These are phyloP conservation scores for Hipposideros larvatus DNA, from an alignment of 2,797 vertebrate species.

Conservation along the genomic window DNA sequence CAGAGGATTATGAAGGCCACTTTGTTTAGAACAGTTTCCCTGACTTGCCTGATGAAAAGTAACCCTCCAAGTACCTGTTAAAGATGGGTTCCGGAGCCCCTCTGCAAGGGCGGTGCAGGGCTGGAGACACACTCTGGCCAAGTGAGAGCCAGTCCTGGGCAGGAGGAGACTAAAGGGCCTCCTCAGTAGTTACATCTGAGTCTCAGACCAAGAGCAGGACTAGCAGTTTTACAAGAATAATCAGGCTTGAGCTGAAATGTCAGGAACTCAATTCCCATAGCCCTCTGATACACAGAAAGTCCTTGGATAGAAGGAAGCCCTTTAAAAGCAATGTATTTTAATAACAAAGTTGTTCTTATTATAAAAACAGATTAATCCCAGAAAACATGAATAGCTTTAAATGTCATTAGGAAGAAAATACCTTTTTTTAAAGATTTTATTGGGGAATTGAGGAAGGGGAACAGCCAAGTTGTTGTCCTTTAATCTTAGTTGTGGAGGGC, in stretches of 20 bases:
- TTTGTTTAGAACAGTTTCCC: not conserved
- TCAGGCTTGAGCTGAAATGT: not conserved
- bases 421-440: no score
- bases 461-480: no score
- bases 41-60: not conserved
- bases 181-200: not conserved
- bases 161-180: not conserved
- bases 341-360: slow-evolving; percentile 15
- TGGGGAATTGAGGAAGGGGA: no score
- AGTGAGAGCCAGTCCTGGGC: no score
- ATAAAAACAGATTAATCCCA: not conserved
- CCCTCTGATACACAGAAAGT: not conserved
- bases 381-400: not conserved
- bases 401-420: not conserved
- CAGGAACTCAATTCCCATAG: not conserved
- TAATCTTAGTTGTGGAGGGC: no score
- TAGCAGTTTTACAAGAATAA: not conserved
- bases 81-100: not conserved
- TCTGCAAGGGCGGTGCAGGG: not conserved
- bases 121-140: not conserved
- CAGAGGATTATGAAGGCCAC: not conserved
- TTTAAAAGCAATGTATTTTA: not conserved
- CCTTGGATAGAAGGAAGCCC: not conserved
- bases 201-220: not conserved
- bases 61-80: not conserved